Base-by-base conservation (phyloP, 2,888 invertebrate genomes). In the Apodemia zela region DNA sequence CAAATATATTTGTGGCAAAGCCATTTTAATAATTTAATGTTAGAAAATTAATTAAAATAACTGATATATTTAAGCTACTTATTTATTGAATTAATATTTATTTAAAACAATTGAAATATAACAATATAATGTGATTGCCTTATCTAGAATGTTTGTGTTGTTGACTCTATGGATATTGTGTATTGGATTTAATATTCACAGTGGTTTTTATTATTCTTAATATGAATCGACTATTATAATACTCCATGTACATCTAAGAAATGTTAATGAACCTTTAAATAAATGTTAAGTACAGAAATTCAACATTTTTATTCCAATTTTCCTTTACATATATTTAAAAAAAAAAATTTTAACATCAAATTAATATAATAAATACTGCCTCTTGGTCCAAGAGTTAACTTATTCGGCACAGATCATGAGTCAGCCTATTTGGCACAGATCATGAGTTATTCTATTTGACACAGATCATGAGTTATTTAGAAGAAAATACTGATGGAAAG, bases 101-200 rank as follows among this genome's bases (percentile, higher is more conserved):
- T 51, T 21, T 51, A 51, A 51, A 17, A 21, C n/a, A 51, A 21
- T 51, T 11, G 21, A 51, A 21, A 51, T 49, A 10, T 49, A 51
- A 13, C 11, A 11, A 21, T 17, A 49, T 51, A 4, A 51, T 51
- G 51, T 51, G 51, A 51, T 51, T 51, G 21, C 51, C 51, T 51
- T 51, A 51, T 51, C 21, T 51, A 51, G 18, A 51, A 51, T 51
- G 21, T 21, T 51, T 51, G 51, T 51, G 51, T 51, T 51, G 51
- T 51, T 51, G 51, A 51, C 11, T 51, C 18, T 51, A 51, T 21
- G 51, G 21, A 18, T 21, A 51, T 38, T 51, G 51, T 51, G 51
- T 51, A 21, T 13, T 49, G 18, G 49, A 47, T 17, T 33, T 47
- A 47, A 10, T 18, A 10, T 49, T 51, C 11, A 51, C 21, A 51